Evolutionary conservation across 2,888 invertebrate genomes (phyloP).

Genomic region (Diploptera punctata): DNA sequence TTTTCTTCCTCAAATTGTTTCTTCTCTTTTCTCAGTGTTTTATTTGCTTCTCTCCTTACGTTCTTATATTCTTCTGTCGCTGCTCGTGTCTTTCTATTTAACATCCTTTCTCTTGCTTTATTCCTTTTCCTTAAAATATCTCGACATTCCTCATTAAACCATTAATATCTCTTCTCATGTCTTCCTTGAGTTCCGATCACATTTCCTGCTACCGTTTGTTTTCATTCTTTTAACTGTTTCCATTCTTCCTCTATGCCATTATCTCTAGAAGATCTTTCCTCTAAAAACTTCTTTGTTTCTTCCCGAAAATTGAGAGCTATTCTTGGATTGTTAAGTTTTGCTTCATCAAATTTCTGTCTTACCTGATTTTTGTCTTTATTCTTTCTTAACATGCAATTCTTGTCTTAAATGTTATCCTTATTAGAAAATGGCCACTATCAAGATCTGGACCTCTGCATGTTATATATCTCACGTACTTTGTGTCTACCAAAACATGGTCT

Average conservation of each 20-base stretch:
- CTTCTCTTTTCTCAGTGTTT: background rate
- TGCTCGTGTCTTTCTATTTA: background rate
- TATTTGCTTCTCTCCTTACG: background rate
- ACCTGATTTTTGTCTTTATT: background rate
- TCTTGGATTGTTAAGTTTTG: background rate
- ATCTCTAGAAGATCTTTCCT: background rate
- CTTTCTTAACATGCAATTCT: background rate
- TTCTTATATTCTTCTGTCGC: background rate
- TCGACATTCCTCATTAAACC: background rate
- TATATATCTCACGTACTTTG: background rate
- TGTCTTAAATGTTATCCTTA: background rate
- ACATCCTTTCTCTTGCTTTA: background rate
- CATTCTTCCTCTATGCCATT: background rate
- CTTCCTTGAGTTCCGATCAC: background rate
- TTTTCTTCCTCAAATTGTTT: background rate
- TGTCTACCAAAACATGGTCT: too few relatives aligned
- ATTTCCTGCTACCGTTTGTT: too few relatives aligned
- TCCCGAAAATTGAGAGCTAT: background rate
- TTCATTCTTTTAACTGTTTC: background rate
- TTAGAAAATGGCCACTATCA: constrained; percentile 3
- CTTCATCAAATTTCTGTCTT: background rate
- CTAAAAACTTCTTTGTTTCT: background rate
- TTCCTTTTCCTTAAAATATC: background rate
- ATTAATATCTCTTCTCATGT: background rate
- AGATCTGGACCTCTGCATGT: background rate